Base-by-base conservation (phyloP, 2,113 vertebrate species). In the Phycodurus eques region DNA sequence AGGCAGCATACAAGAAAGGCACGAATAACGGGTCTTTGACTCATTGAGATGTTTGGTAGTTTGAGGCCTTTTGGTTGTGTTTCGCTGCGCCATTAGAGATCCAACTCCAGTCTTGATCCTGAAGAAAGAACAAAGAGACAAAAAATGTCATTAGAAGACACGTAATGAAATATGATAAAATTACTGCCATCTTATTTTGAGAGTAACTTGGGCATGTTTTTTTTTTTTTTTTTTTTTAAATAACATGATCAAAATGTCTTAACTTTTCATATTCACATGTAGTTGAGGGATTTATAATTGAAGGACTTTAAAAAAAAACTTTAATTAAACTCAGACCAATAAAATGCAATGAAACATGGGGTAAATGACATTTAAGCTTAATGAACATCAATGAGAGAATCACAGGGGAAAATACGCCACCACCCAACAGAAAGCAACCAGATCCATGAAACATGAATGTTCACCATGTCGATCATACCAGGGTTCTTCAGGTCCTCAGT, bases 41-140 rank as follows among this genome's bases (percentile, higher is more conserved):
- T 76, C 17, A n/a, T 57, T 19, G 20, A 49, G 33, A 73, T 76
- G 65, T 39, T 69, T 66, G 42, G 22, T 51, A 4, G 20, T 27
- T 66, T 22, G 14, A 66, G 22, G 44, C 13, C 5, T 49, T 27
- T 66, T 66, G 64, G n/a, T 47, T 49, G 64, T 27, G 64, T 47
- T 64, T 72, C 64, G 77, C 76, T 9, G 78, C 80, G 79, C 74
- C 85, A 43, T 92, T 93, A 75, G 92, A 91, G 83, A 94, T 94
- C 96, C 96, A 98, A 85, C 94, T 97, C 96, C 96, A 98, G 64
- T 98, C 96, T 13, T 94, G 93, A 86, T 91, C 93, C 96, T 98
- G 87, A 60, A 86, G 80, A 80, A 44, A 87, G 9, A 71, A 80
- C 11, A 66, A 67, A 79, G 42, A 79, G 8, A 39, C 15, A 33